Evolutionary conservation across 2,113 vertebrate genomes (phyloP).

Genomic region (Forbesichthys papilliferus): DNA sequence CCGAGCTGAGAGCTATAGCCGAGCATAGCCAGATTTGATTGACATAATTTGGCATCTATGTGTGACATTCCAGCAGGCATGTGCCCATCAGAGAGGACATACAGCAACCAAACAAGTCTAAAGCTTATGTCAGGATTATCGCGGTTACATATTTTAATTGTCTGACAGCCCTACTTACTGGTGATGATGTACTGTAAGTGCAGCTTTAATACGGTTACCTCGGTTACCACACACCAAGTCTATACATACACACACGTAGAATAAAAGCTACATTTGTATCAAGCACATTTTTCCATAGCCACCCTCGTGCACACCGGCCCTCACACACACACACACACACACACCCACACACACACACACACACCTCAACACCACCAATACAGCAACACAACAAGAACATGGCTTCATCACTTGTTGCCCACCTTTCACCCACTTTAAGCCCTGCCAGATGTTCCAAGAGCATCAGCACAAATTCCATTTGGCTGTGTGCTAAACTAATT

Average conservation of each 20-base stretch:
- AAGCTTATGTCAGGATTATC: too few relatives aligned
- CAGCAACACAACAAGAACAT: conserved; percentile 20
- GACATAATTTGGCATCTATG: too few relatives aligned
- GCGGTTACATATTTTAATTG: too few relatives aligned
- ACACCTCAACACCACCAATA: conserved; percentile 13
- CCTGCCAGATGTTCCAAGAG: conserved; percentile 58
- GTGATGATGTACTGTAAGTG: too few relatives aligned
- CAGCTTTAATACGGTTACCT: too few relatives aligned
- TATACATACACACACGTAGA: too few relatives aligned
- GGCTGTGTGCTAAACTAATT: conserved; percentile 65
- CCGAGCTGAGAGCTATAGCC: too few relatives aligned
- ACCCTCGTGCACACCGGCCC: not conserved
- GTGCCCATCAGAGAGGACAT: not conserved
- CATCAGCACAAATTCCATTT: conserved; percentile 67
- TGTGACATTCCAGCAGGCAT: too few relatives aligned
- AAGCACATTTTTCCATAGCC: not conserved
- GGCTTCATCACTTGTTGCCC: conserved; percentile 43
- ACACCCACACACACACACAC: conserved; percentile 26
- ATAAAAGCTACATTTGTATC: too few relatives aligned
- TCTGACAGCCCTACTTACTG: too few relatives aligned
- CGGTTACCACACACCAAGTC: too few relatives aligned
- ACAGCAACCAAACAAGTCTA: not conserved
- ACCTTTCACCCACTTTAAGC: conserved; percentile 48
- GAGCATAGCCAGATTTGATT: too few relatives aligned
- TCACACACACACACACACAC: conserved; percentile 30